Base-by-base conservation (phyloP, 2,113 vertebrate species). In the Rhipidura dahli region DNA sequence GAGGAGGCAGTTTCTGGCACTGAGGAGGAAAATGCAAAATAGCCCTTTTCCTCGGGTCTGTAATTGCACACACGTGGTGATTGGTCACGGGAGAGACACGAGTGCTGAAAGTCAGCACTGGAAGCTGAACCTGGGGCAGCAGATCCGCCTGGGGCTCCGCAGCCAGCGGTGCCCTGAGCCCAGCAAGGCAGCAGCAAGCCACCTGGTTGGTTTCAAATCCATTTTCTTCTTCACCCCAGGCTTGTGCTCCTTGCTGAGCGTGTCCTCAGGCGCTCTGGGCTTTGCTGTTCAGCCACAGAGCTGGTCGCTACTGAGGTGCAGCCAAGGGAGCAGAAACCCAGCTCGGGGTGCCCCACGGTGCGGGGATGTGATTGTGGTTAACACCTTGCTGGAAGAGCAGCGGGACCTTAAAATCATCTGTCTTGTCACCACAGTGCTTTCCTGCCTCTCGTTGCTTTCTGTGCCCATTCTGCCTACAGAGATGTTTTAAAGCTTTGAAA, bases 171-270 rank as follows among this genome's bases (percentile, higher is more conserved):
- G 69, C 17, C 45, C 83, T 1, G 22, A 73, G 72, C 64, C 26
- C 69, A 16, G 47, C 0, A 37, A 11, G 17, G 6, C 2, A 5
- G 68, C 83, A 54, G 26, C 70, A 39, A 49, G 28, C 15, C 26
- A 3, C n/a, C 35, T 8, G 19, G 2, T 8, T 59, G 44, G 20
- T 3, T 65, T 63, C 13, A 40, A 37, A 20, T 22, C 30, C 9
- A 0, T 59, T n/a, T 69, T 44, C n/a, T 0, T 22, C 31, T 56
- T n/a, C 42, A 30, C 3, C 15, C 3, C 3, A 0, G 60, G 15
- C 39, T 50, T 23, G 14, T 15, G 31, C 54, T 7, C 6, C 37
- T 37, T 4, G 7, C 53, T 14, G 53, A 15, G 16, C 0, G 2
- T 28, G 39, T 24, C 6, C 35, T 35, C 10, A 0, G 27, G 12